These are phyloP conservation scores for Oscheius sp. DNA, from an alignment of 2,888 invertebrate species.

Conservation along the genomic window DNA sequence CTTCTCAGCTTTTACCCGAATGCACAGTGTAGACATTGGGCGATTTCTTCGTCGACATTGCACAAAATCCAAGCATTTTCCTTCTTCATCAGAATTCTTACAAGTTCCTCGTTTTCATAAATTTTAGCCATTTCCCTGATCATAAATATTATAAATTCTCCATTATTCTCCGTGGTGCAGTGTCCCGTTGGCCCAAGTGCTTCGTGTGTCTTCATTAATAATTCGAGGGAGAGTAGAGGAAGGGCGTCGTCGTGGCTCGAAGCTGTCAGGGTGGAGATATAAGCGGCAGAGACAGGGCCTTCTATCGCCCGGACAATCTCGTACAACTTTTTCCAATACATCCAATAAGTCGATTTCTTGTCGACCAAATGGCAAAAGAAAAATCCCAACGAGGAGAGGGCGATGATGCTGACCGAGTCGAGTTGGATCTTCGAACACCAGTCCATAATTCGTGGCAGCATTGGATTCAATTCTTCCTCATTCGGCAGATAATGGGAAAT, in stretches of 20 bases:
- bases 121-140: slow-evolving; percentile 36
- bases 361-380: background rate
- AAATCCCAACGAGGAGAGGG: slow-evolving; percentile 16
- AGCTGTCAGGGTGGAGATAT: slow-evolving; percentile 41
- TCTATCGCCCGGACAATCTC: slow-evolving; percentile 21
- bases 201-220: slow-evolving; percentile 55
- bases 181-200: slow-evolving; percentile 40
- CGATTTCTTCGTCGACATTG: slow-evolving; percentile 48
- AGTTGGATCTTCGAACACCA: slow-evolving; percentile 9
- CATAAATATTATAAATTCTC: slow-evolving; percentile 46
- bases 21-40: slow-evolving; percentile 47
- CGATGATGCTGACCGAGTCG: background rate
- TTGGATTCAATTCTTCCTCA: background rate
- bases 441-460: slow-evolving; percentile 2
- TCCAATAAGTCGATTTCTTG: background rate
- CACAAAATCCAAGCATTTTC: slow-evolving; percentile 50
- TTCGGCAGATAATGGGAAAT: slow-evolving; percentile 2
- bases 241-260: slow-evolving; percentile 38
- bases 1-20: slow-evolving; percentile 50
- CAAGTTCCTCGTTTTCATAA: slow-evolving; percentile 32
- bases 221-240: slow-evolving; percentile 47
- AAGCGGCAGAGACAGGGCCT: slow-evolving; percentile 24
- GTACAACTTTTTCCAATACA: slow-evolving; percentile 23
- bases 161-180: slow-evolving; percentile 52
- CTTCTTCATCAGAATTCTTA: slow-evolving; percentile 35